phyloP scores from a whole-genome alignment of 1,140 invertebrate genomes.

The Lepidostoma basale region DNA sequence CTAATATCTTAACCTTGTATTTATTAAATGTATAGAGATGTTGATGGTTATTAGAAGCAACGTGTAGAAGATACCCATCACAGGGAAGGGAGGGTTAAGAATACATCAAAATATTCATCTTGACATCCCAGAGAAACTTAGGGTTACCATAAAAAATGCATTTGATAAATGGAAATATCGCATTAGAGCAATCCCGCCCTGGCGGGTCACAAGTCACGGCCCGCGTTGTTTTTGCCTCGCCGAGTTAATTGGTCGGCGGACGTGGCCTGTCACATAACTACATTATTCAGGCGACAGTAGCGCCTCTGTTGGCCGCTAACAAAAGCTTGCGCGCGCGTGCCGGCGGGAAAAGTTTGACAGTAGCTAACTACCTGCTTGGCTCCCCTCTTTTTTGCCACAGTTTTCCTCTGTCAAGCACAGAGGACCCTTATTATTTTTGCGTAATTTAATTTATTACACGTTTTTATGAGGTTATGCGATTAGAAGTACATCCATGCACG shows the following conservation, averaged over 20 bases:
- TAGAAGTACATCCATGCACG: too few relatives aligned
- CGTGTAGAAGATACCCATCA: too few relatives aligned
- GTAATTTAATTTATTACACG: slow-evolving; percentile 21
- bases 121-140: too few relatives aligned
- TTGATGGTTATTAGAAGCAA: too few relatives aligned
- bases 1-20: too few relatives aligned
- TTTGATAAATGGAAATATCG: too few relatives aligned
- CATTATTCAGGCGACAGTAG: slow-evolving; percentile 42
- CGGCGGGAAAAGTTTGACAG: background rate
- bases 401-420: slow-evolving; percentile 5
- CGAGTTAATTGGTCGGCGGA: slow-evolving; percentile 46
- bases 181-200: slow-evolving; percentile 9
- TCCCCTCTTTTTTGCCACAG: slow-evolving; percentile 16
- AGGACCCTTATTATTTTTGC: slow-evolving; percentile 17
- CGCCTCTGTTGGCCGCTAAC: slow-evolving; percentile 28
- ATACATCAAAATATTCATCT: too few relatives aligned
- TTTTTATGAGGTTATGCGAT: slow-evolving; percentile 21
- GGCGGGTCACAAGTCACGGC: slow-evolving; percentile 25
- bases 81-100: too few relatives aligned
- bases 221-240: slow-evolving; percentile 35
- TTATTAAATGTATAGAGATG: too few relatives aligned
- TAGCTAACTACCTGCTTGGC: background rate
- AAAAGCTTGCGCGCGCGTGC: slow-evolving; percentile 41
- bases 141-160: too few relatives aligned
- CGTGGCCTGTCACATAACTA: slow-evolving; percentile 46